These are phyloP conservation scores for Pseudachorutes palmiensis DNA, from an alignment of 1,140 invertebrate genomes.

Conservation along the genomic window DNA sequence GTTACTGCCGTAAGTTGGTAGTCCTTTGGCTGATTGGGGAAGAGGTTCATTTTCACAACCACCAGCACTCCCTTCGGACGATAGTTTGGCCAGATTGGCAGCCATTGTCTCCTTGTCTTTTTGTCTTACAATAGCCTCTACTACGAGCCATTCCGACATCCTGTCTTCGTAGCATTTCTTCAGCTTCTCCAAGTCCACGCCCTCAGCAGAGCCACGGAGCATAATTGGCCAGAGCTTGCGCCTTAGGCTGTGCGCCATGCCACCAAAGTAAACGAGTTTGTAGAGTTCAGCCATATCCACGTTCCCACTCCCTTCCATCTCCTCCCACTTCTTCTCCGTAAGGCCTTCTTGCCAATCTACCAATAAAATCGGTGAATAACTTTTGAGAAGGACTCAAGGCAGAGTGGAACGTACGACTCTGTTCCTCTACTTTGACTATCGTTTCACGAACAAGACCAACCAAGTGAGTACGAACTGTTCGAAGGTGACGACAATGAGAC, in stretches of 20 bases:
- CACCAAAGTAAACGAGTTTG: slow-evolving; percentile 75
- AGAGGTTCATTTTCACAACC: background rate
- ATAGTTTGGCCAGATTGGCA: slow-evolving; percentile 52
- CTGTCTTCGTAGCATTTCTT: slow-evolving; percentile 72
- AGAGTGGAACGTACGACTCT: slow-evolving; percentile 38
- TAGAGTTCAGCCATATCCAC: slow-evolving; percentile 66
- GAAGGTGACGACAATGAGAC: slow-evolving; percentile 83
- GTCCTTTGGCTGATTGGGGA: slow-evolving; percentile 28
- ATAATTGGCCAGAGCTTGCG: slow-evolving; percentile 86
- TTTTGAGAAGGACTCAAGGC: slow-evolving; percentile 5
- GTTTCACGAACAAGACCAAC: slow-evolving; percentile 67
- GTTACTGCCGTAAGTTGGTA: slow-evolving; percentile 48
- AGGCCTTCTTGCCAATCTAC: slow-evolving; percentile 55
- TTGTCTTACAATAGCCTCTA: slow-evolving; percentile 82
- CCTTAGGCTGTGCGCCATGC: slow-evolving; percentile 66
- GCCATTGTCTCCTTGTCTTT: slow-evolving; percentile 63
- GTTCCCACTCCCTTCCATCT: slow-evolving; percentile 51
- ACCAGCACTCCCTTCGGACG: slow-evolving; percentile 46
- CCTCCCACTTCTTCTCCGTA: slow-evolving; percentile 59
- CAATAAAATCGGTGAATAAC: no score
- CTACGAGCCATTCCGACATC: slow-evolving; percentile 88
- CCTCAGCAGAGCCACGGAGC: slow-evolving; percentile 60
- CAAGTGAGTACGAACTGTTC: slow-evolving; percentile 82
- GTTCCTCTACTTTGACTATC: slow-evolving; percentile 39
- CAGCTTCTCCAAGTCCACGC: slow-evolving; percentile 58